Percentiles rank a stretch among this genome's conserved stretches.
Conservation (phyloP, 2,797 vertebrate species). For the Neomorphus geoffroyi region DNA sequence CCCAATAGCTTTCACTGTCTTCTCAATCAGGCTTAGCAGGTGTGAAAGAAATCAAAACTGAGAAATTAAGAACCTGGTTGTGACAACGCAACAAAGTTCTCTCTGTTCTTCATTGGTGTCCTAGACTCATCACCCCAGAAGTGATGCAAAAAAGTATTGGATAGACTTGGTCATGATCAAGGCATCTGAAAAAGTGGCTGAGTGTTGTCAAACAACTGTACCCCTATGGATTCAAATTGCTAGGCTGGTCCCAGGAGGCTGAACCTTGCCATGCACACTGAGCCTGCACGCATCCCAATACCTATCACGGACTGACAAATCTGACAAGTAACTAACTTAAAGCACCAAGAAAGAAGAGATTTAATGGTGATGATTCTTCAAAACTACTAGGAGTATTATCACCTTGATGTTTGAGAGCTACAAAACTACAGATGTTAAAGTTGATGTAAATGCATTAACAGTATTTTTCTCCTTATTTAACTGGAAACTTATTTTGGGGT, state of each 20-base stretch:
- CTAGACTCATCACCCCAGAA: not conserved
- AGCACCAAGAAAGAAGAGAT: not conserved
- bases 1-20: not conserved
- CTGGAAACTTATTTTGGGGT: not conserved
- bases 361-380: not conserved
- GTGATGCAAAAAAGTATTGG: not conserved
- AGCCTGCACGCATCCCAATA: not conserved
- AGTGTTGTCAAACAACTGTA: not conserved
- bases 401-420: not conserved
- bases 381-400: not conserved
- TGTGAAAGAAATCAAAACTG: not conserved
- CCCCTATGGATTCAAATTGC: not conserved
- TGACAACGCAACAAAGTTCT: not conserved
- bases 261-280: not conserved
- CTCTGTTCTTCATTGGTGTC: accelerated
- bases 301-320: not conserved
- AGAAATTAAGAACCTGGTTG: not conserved
- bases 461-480: not conserved
- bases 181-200: not conserved
- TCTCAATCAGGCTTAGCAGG: not conserved
- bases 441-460: not conserved
- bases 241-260: not conserved
- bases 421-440: not conserved
- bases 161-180: not conserved
- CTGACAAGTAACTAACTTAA: not conserved